A percentile compares a stretch with the other conserved stretches of the same genome.
These are phyloP conservation scores for Papilio xuthus DNA, from an alignment of 1,140 invertebrate genomes.

Conservation along the genomic window DNA sequence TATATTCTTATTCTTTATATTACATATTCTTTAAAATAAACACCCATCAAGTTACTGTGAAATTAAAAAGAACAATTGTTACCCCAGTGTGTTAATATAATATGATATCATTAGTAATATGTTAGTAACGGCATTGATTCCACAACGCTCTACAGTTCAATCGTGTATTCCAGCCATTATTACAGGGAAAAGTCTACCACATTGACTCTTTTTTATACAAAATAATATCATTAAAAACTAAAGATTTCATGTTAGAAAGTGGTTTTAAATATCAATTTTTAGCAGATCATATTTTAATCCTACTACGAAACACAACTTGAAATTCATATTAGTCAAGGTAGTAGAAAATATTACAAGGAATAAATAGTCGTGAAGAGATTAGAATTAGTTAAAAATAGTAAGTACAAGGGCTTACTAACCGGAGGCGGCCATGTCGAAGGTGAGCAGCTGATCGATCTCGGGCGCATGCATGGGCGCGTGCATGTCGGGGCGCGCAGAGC, in stretches of 20 bases:
- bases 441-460: slow-evolving; percentile 87
- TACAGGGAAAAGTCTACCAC: slow-evolving; percentile 14
- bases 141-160: slow-evolving; percentile 26
- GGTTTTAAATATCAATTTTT: neutral
- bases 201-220: slow-evolving; percentile 12
- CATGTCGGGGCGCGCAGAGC: slow-evolving; percentile 81
- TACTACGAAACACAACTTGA: neutral
- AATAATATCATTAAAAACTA: neutral
- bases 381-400: slow-evolving; percentile 35
- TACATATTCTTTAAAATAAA: neutral
- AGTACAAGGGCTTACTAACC: slow-evolving; percentile 73
- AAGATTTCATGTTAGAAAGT: neutral
- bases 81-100: neutral
- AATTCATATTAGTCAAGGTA: slow-evolving; percentile 12
- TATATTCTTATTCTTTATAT: too few relatives aligned
- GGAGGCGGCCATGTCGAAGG: slow-evolving; percentile 85
- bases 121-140: slow-evolving; percentile 30
- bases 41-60: neutral
- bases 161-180: slow-evolving; percentile 11
- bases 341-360: neutral
- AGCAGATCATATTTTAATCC: neutral
- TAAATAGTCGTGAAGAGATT: neutral
- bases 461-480: slow-evolving; percentile 66
- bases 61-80: neutral
- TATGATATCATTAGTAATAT: slow-evolving; percentile 9